These are phyloP conservation scores for Chiridota heheva DNA, from an alignment of 35 echinoderm and acorn worm species.

Conservation along the genomic window DNA sequence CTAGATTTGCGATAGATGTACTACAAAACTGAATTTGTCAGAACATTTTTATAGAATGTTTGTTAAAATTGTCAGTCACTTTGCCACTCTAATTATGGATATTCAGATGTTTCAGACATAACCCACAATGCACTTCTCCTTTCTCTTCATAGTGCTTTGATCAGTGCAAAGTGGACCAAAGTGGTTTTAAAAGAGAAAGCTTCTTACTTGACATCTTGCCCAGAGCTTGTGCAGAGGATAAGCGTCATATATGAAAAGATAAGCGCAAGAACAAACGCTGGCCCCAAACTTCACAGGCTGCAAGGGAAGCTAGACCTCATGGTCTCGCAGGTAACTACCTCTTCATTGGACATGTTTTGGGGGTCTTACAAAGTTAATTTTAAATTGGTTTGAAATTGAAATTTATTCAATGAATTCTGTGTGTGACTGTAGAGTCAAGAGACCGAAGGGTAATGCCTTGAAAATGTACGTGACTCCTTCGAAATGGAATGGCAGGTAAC, in stretches of 20 bases:
- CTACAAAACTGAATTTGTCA: background rate
- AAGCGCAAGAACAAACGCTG: conserved; percentile 63
- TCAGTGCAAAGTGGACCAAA: conserved; percentile 68
- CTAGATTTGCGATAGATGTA: background rate
- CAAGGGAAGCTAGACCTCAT: conserved; percentile 90
- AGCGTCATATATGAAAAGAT: conserved; percentile 84
- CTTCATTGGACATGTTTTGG: background rate
- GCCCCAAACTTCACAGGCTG: conserved; percentile 49
- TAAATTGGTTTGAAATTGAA: background rate
- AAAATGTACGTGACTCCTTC: too few species aligned
- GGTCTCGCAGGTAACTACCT: conserved; percentile 96
- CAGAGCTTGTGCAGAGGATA: conserved; percentile 55
- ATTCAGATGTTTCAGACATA: too few species aligned
- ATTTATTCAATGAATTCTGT: background rate
- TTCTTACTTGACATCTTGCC: conserved; percentile 82
- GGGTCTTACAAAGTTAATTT: background rate
- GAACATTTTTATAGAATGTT: too few species aligned
- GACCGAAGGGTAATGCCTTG: too few species aligned
- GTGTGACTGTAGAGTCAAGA: background rate
- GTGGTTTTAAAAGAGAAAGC: conserved; percentile 68
- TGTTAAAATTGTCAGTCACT: too few species aligned
- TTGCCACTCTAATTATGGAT: too few species aligned
- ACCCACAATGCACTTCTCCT: too few species aligned
- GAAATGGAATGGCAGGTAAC: background rate
- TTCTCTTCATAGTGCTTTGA: conserved; percentile 56